phyloP scores from a whole-genome alignment of 2,888 invertebrate genomes.

The Acanthacorydalis orientalis region DNA sequence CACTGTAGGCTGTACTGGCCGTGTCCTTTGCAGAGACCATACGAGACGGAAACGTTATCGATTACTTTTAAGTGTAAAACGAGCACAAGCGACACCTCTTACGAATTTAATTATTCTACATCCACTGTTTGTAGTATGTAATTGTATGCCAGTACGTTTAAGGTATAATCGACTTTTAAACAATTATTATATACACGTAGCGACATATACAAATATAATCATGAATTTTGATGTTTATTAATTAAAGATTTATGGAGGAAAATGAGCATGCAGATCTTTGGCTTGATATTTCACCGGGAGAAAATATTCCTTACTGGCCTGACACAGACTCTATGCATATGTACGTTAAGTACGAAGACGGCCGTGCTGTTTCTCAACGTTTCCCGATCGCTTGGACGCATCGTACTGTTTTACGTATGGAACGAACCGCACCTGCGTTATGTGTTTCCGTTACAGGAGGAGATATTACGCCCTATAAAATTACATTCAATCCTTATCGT shows the following conservation, averaged over 20 bases:
- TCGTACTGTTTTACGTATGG: constrained; percentile 63
- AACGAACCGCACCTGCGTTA: constrained; percentile 44
- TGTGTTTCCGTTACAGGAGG: constrained; percentile 59
- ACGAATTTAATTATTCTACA: constrained; percentile 65
- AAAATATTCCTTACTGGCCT: constrained; percentile 66
- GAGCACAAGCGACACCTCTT: constrained; percentile 54
- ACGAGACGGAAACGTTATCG: constrained; percentile 57
- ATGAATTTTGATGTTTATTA: constrained; percentile 6
- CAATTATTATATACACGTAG: neutral
- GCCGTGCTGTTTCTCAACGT: constrained; percentile 57
- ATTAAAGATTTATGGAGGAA: constrained; percentile 62
- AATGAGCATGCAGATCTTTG: constrained; percentile 71
- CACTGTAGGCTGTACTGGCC: constrained; percentile 57
- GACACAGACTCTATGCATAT: constrained; percentile 64
- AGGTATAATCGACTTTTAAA: constrained; percentile 15
- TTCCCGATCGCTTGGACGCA: constrained; percentile 54
- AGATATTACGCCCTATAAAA: constrained; percentile 50
- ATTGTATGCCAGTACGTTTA: constrained; percentile 41
- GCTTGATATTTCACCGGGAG: constrained; percentile 54
- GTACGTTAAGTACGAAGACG: constrained; percentile 63
- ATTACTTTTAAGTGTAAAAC: constrained; percentile 46
- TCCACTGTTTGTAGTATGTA: constrained; percentile 63
- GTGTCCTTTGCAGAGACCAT: constrained; percentile 53
- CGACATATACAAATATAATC: neutral
- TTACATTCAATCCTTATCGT: constrained; percentile 57